A percentile compares a stretch with the other conserved stretches of the same genome.
phyloP scores from a whole-genome alignment of 2,797 vertebrate genomes.

The Cichlasoma orientale region DNA sequence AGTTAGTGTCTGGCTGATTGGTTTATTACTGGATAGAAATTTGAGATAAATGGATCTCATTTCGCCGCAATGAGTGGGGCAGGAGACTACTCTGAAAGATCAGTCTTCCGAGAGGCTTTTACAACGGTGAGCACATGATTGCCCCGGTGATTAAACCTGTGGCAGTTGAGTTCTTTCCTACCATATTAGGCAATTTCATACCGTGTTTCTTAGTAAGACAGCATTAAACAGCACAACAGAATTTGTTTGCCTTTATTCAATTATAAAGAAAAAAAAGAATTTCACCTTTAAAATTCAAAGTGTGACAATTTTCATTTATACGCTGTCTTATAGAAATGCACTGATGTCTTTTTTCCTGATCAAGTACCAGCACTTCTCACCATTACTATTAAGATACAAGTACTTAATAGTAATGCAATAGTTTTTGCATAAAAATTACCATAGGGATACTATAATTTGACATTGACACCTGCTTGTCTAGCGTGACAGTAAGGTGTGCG shows the following conservation, averaged over 20 bases:
- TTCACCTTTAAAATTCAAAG: no score
- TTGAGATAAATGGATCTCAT: constrained; percentile 49
- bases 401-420: background rate
- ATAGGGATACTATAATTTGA: background rate
- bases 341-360: background rate
- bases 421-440: background rate
- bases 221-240: background rate
- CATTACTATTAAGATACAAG: background rate
- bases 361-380: background rate
- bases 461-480: background rate
- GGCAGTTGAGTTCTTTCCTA: background rate
- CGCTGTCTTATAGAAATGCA: background rate
- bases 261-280: background rate
- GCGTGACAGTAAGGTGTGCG: background rate
- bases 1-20: constrained; percentile 30
- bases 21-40: constrained; percentile 46
- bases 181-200: background rate
- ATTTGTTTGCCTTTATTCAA: background rate
- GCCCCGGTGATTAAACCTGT: constrained; percentile 8
- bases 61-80: background rate
- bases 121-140: constrained; percentile 19
- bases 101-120: constrained; percentile 29
- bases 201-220: background rate
- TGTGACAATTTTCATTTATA: background rate
- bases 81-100: constrained; percentile 45